Percentiles rank a stretch among this genome's conserved stretches.
Evolutionary conservation across 2,113 vertebrate species (phyloP).

Genomic region (Agelaius phoeniceus): DNA sequence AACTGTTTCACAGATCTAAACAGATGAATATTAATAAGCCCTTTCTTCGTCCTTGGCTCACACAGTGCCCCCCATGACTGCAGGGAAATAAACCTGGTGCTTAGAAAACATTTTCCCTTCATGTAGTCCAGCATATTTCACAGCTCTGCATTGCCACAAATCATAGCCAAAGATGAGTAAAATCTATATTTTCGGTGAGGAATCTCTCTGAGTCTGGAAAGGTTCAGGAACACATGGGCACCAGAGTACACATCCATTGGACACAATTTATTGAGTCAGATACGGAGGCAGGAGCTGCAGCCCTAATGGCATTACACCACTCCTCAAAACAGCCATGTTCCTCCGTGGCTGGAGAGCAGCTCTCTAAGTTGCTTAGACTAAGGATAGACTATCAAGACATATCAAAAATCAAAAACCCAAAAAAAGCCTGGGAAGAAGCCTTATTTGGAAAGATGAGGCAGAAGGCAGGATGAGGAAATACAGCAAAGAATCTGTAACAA

Average conservation of each 20-base stretch:
- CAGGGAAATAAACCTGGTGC: background rate
- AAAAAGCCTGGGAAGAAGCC: background rate
- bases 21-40: background rate
- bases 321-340: background rate
- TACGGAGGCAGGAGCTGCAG: conserved; percentile 17
- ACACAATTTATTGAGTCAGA: conserved; percentile 6
- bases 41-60: conserved; percentile 48
- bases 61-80: background rate
- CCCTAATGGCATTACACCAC: background rate
- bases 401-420: background rate
- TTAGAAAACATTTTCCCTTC: conserved; percentile 58
- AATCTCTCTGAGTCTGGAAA: conserved; percentile 25
- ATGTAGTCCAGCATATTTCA: conserved; percentile 48
- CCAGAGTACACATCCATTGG: background rate
- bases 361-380: background rate
- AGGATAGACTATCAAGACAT: background rate
- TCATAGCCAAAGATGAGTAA: conserved; percentile 49
- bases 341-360: background rate
- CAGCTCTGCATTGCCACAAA: conserved; percentile 34
- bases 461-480: background rate
- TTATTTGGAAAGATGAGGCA: background rate
- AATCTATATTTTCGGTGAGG: conserved; percentile 47
- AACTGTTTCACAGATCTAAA: background rate
- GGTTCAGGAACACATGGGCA: conserved; percentile 35
- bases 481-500: background rate